These are phyloP conservation scores for Batillaria attramentaria DNA, from an alignment of 1,140 invertebrate genomes.

Conservation along the genomic window DNA sequence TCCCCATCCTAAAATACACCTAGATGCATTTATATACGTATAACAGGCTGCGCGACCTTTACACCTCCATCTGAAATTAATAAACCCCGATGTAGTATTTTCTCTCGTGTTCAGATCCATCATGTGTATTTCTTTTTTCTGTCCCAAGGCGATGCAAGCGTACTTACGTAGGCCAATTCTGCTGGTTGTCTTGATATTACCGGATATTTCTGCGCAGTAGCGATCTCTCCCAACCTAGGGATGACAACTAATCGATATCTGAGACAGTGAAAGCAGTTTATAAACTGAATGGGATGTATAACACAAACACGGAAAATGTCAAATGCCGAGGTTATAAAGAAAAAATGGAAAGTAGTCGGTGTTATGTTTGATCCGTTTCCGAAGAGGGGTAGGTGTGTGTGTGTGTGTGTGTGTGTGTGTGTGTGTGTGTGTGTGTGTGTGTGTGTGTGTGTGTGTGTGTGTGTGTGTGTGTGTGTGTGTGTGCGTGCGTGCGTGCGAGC, in stretches of 20 bases:
- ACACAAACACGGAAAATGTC: too few relatives aligned
- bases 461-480: slow-evolving; percentile 2
- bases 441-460: slow-evolving; percentile 2
- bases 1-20: too few relatives aligned
- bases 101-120: too few relatives aligned
- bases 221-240: background rate
- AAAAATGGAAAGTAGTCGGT: background rate
- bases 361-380: background rate
- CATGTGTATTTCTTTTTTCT: too few relatives aligned
- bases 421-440: slow-evolving; percentile 2
- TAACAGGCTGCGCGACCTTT: too few relatives aligned
- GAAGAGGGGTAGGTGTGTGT: background rate
- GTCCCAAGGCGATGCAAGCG: too few relatives aligned
- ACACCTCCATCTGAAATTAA: too few relatives aligned
- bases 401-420: slow-evolving; percentile 2
- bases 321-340: too few relatives aligned
- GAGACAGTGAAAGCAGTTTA: background rate
- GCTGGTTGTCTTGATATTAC: background rate
- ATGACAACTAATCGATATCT: background rate
- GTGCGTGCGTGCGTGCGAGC: background rate
- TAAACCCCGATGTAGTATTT: too few relatives aligned
- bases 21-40: too few relatives aligned
- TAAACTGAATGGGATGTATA: background rate
- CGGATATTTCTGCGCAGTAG: background rate
- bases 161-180: too few relatives aligned